These are phyloP conservation scores for Andrena flavipes DNA, from an alignment of 2,888 invertebrate species.

Conservation along the genomic window DNA sequence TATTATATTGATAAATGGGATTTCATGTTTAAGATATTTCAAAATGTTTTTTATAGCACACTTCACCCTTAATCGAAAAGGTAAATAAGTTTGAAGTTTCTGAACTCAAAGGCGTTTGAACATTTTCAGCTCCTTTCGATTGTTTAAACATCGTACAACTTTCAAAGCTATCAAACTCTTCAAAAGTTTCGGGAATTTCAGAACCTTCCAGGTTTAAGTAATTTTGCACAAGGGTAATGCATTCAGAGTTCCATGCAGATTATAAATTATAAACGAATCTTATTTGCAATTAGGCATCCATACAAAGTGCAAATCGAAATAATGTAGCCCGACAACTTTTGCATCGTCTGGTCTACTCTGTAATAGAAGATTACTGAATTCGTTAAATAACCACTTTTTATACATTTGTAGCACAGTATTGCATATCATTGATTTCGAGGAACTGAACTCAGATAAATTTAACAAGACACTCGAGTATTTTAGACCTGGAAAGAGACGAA, in stretches of 20 bases:
- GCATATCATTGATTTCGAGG: neutral
- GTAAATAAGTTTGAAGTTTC: constrained; percentile 8
- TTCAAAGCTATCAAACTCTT: constrained; percentile 15
- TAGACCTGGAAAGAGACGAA: neutral
- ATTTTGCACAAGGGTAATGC: neutral
- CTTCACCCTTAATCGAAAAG: neutral
- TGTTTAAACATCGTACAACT: neutral
- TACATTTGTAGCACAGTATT: no score
- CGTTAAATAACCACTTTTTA: no score
- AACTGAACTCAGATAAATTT: neutral
- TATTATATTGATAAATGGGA: no score
- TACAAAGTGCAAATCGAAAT: neutral
- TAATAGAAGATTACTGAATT: no score
- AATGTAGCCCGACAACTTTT: neutral
- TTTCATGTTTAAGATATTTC: neutral
- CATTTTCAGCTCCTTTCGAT: constrained; percentile 1
- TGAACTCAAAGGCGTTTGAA: neutral
- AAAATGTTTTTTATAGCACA: neutral
- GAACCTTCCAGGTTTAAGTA: neutral
- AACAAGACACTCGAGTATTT: neutral
- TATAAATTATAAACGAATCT: neutral
- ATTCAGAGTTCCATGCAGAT: neutral
- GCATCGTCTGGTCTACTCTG: no score
- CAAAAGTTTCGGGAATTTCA: constrained; percentile 2
- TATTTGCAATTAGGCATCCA: neutral